Percentiles rank a stretch among this genome's conserved stretches.
These are phyloP conservation scores for Amphibalanus amphitrite DNA, from an alignment of 1,140 invertebrate species.

Conservation along the genomic window DNA sequence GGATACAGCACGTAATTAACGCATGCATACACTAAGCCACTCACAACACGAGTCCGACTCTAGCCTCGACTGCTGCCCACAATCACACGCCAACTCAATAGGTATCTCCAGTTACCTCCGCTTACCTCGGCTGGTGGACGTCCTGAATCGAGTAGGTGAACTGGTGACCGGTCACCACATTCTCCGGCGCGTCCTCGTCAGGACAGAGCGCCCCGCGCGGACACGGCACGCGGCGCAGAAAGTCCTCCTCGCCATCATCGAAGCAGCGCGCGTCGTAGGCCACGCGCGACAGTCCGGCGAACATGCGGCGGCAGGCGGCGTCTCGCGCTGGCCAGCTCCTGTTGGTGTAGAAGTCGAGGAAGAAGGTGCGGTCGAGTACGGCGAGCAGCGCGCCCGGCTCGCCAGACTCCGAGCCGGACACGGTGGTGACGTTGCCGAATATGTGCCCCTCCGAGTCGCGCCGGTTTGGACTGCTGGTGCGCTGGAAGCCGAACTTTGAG, in stretches of 20 bases:
- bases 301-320: slow-evolving; percentile 62
- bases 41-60: too few relatives aligned
- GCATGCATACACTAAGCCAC: too few relatives aligned
- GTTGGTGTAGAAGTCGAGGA: slow-evolving; percentile 75
- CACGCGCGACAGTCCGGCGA: slow-evolving; percentile 55
- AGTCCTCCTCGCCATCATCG: slow-evolving; percentile 58
- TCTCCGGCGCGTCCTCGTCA: slow-evolving; percentile 67
- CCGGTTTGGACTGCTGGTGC: slow-evolving; percentile 65
- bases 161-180: slow-evolving; percentile 71
- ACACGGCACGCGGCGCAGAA: slow-evolving; percentile 75
- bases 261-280: slow-evolving; percentile 70
- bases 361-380: slow-evolving; percentile 67
- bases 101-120: too few relatives aligned
- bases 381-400: slow-evolving; percentile 34
- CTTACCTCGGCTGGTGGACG: slow-evolving; percentile 66
- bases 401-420: too few relatives aligned
- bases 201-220: slow-evolving; percentile 50
- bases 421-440: slow-evolving; percentile 83
- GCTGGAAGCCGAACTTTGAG: slow-evolving; percentile 89
- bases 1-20: too few relatives aligned
- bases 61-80: too few relatives aligned
- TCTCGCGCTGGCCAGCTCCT: slow-evolving; percentile 39
- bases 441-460: slow-evolving; percentile 78
- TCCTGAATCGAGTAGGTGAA: slow-evolving; percentile 87
- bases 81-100: too few relatives aligned